Evolutionary conservation across 2,888 invertebrate genomes (phyloP).

Genomic region (Polylopha cassiicola): DNA sequence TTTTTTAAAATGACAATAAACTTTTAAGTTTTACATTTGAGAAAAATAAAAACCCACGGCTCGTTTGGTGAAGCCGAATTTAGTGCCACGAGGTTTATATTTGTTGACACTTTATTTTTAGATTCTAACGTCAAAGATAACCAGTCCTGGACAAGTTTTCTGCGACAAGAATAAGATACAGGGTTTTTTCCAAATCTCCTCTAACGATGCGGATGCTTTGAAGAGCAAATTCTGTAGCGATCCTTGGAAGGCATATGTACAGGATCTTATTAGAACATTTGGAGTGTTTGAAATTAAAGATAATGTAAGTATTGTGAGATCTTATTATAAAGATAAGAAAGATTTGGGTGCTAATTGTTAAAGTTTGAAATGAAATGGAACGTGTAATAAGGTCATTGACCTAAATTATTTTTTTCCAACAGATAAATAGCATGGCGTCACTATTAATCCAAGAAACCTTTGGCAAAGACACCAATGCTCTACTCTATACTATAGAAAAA

Average conservation of each 20-base stretch:
- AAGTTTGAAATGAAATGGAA: slow-evolving; percentile 1
- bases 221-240: slow-evolving; percentile 54
- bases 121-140: slow-evolving; percentile 61
- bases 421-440: slow-evolving; percentile 70
- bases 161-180: slow-evolving; percentile 56
- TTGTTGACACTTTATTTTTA: slow-evolving; percentile 29
- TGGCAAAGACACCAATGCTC: slow-evolving; percentile 56
- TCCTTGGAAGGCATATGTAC: slow-evolving; percentile 55
- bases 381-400: not conserved
- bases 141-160: slow-evolving; percentile 57
- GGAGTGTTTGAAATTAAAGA: slow-evolving; percentile 60
- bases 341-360: not conserved
- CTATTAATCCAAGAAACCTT: slow-evolving; percentile 63
- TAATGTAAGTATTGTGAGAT: slow-evolving; percentile 48
- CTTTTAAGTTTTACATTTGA: not conserved
- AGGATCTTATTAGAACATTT: slow-evolving; percentile 55
- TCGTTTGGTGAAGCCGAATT: not conserved
- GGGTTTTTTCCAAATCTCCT: slow-evolving; percentile 49
- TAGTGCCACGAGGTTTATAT: not conserved
- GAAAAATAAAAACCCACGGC: not conserved
- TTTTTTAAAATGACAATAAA: not conserved
- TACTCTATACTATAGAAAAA: slow-evolving; percentile 55
- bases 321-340: not conserved
- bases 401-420: slow-evolving; percentile 23
- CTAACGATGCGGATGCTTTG: slow-evolving; percentile 41